Evolutionary conservation across 2,888 invertebrate species (phyloP).

Genomic region (Julus scanicus): DNA sequence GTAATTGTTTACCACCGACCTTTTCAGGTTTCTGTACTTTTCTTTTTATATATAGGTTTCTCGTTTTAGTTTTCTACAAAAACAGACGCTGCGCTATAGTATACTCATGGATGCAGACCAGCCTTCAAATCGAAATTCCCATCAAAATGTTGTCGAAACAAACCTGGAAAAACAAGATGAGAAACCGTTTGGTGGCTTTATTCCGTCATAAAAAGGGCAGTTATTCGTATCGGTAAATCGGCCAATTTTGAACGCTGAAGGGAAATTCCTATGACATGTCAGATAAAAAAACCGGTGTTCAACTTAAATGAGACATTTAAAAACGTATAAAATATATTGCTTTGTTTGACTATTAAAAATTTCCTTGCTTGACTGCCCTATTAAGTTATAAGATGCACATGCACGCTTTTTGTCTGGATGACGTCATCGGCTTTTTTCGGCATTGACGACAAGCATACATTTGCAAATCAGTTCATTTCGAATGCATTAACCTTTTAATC

Average conservation of each 20-base stretch:
- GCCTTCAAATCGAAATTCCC: background rate
- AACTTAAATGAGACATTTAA: slow-evolving; percentile 15
- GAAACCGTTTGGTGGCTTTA: background rate
- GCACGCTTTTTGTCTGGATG: background rate
- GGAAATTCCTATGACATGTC: background rate
- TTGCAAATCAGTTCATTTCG: background rate
- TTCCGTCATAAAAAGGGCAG: slow-evolving; percentile 2
- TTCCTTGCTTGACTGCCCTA: background rate
- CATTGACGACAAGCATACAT: background rate
- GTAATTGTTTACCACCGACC: too few relatives aligned
- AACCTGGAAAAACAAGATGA: background rate
- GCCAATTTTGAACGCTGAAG: background rate
- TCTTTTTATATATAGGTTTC: too few relatives aligned
- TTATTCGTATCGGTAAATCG: slow-evolving; percentile 7
- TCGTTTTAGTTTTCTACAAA: too few relatives aligned
- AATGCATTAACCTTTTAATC: background rate
- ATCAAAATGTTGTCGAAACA: background rate
- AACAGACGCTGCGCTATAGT: too few relatives aligned
- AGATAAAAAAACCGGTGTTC: slow-evolving; percentile 20
- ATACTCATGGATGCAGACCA: background rate
- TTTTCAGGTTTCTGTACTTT: too few relatives aligned
- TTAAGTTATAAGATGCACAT: background rate
- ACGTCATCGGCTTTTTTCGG: background rate
- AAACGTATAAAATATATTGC: background rate
- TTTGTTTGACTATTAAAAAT: background rate